These are phyloP conservation scores for Mallateleia sp. DNA, from an alignment of 2,888 invertebrate species.

Conservation along the genomic window DNA sequence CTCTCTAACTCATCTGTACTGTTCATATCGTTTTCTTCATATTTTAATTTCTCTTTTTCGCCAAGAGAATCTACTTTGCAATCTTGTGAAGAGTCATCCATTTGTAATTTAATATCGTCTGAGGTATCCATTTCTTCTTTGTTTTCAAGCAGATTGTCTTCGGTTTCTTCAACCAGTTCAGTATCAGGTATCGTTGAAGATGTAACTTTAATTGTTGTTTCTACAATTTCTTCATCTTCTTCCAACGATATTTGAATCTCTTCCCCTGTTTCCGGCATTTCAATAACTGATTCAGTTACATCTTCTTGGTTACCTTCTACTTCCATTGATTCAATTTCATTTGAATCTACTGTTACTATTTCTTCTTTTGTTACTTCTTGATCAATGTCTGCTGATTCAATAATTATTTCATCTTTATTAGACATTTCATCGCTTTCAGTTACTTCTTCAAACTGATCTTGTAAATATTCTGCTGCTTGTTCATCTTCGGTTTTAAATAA, in stretches of 20 bases:
- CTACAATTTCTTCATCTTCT: conserved; percentile 4
- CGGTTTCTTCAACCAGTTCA: not conserved
- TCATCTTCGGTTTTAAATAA: conserved; percentile 12
- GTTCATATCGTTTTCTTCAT: conserved; percentile 37
- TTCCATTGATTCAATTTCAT: conserved; percentile 11
- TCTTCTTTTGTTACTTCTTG: too few relatives aligned
- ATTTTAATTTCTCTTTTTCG: not conserved
- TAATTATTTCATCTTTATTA: not conserved
- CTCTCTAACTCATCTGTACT: conserved; percentile 60
- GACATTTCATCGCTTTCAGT: not conserved
- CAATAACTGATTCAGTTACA: conserved; percentile 5
- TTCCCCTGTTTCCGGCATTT: conserved; percentile 18
- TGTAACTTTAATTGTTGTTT: conserved; percentile 8
- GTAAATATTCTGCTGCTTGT: conserved; percentile 29
- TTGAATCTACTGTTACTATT: conserved; percentile 13
- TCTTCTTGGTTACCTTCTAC: not conserved
- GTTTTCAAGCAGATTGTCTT: not conserved
- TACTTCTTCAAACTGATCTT: conserved; percentile 11
- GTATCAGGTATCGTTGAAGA: conserved; percentile 20
- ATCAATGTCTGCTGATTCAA: too few relatives aligned
- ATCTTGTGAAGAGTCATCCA: conserved; percentile 48
- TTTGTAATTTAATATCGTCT: conserved; percentile 41
- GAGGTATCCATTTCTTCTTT: conserved; percentile 16
- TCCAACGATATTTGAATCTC: conserved; percentile 23
- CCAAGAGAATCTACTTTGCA: not conserved